Evolutionary conservation across 2,797 vertebrate species (phyloP).

Genomic region (Channa striata): DNA sequence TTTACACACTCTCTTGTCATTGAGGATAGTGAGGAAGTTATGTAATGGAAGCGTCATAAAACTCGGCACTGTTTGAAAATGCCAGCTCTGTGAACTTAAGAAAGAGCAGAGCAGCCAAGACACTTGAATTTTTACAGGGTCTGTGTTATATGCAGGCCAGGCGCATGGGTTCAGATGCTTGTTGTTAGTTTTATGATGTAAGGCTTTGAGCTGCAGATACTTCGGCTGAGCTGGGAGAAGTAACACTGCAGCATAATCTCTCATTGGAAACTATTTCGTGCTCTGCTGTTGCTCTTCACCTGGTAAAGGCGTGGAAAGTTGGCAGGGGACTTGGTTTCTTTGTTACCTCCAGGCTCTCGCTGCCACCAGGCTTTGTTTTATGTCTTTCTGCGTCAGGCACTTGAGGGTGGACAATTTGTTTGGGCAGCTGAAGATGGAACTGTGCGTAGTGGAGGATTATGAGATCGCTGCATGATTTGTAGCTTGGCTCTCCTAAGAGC

Average conservation of each 20-base stretch:
- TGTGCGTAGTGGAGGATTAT: constrained; percentile 79
- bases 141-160: constrained; percentile 70
- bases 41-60: constrained; percentile 82
- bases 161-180: constrained; percentile 76
- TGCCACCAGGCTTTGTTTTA: constrained; percentile 76
- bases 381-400: constrained; percentile 73
- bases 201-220: constrained; percentile 72
- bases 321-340: constrained; percentile 49
- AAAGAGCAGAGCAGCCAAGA: constrained; percentile 70
- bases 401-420: constrained; percentile 82
- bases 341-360: constrained; percentile 64
- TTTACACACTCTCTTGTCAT: constrained; percentile 85
- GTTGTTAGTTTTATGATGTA: constrained; percentile 81
- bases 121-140: constrained; percentile 73
- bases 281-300: constrained; percentile 61
- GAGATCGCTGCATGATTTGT: constrained; percentile 83
- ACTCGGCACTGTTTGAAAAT: constrained; percentile 71
- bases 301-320: constrained; percentile 66
- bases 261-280: constrained; percentile 51
- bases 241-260: constrained; percentile 50
- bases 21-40: constrained; percentile 80
- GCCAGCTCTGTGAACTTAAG: constrained; percentile 77
- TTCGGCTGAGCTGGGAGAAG: constrained; percentile 55
- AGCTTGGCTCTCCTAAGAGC: constrained; percentile 61
- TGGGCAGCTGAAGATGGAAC: constrained; percentile 83